A percentile compares a stretch with the other conserved stretches of the same genome.
Conservation (phyloP, 2,113 vertebrate species). For the Vicugna pacos region DNA sequence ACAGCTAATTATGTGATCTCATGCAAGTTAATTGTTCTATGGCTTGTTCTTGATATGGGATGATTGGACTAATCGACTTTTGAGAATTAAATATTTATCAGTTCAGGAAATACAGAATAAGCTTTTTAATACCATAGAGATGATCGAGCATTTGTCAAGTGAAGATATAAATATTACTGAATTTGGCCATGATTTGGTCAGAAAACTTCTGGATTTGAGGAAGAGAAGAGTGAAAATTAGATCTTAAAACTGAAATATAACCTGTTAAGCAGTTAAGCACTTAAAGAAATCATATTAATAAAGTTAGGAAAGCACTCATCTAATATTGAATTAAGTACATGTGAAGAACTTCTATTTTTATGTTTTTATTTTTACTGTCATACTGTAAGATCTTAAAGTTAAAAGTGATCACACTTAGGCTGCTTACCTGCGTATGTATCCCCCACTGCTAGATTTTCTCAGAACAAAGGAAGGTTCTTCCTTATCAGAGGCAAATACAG, state of each 20-base stretch:
- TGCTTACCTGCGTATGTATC: background rate
- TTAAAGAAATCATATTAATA: conserved; percentile 28
- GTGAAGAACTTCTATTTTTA: conserved; percentile 8
- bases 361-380: conserved; percentile 41
- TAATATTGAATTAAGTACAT: background rate
- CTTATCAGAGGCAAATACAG: background rate
- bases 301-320: background rate
- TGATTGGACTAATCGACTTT: background rate
- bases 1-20: background rate
- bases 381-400: conserved; percentile 11
- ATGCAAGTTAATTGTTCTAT: background rate
- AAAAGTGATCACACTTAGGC: background rate
- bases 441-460: background rate
- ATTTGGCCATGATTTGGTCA: conserved; percentile 9
- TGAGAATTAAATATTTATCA: background rate
- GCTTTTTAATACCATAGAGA: background rate
- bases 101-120: conserved; percentile 11
- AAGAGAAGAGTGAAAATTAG: conserved; percentile 21
- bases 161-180: background rate
- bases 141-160: conserved; percentile 2
- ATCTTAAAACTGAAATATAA: conserved; percentile 46
- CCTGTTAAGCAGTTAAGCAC: background rate
- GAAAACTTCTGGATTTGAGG: background rate
- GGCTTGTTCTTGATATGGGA: background rate
- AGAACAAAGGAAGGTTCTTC: background rate